Conservation (phyloP, 2,888 invertebrate genomes). For the Terebella lapidaria region DNA sequence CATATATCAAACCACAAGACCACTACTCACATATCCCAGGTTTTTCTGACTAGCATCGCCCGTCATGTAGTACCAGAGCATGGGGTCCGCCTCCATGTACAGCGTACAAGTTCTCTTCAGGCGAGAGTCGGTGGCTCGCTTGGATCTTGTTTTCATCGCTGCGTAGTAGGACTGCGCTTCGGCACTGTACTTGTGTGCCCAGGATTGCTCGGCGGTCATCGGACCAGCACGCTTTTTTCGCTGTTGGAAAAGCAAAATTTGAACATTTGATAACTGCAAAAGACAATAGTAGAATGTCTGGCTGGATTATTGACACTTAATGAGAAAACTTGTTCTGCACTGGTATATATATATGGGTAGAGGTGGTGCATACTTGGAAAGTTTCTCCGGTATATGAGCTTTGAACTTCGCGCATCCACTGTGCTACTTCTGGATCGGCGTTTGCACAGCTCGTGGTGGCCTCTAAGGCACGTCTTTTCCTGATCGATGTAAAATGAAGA, state of each 20-base stretch:
- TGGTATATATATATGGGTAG: no score
- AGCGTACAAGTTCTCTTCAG: slow-evolving; percentile 70
- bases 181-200: neutral
- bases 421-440: neutral
- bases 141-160: neutral
- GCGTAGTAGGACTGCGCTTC: neutral
- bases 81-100: slow-evolving; percentile 96
- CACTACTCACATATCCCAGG: slow-evolving; percentile 37
- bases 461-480: neutral
- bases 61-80: slow-evolving; percentile 87
- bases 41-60: slow-evolving; percentile 55
- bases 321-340: no score
- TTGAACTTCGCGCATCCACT: neutral
- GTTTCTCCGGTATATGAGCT: neutral
- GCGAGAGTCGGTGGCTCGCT: neutral
- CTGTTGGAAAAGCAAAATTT: neutral
- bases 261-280: neutral
- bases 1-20: no score
- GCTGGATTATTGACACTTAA: no score
- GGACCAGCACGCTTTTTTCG: neutral
- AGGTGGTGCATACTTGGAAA: neutral
- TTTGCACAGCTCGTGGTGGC: neutral
- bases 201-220: neutral
- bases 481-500: no score
- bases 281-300: no score